Evolutionary conservation across 2,888 invertebrate genomes (phyloP), one percentile per base, ranked within the genome.

Genomic region (Cheilosia grossa): DNA sequence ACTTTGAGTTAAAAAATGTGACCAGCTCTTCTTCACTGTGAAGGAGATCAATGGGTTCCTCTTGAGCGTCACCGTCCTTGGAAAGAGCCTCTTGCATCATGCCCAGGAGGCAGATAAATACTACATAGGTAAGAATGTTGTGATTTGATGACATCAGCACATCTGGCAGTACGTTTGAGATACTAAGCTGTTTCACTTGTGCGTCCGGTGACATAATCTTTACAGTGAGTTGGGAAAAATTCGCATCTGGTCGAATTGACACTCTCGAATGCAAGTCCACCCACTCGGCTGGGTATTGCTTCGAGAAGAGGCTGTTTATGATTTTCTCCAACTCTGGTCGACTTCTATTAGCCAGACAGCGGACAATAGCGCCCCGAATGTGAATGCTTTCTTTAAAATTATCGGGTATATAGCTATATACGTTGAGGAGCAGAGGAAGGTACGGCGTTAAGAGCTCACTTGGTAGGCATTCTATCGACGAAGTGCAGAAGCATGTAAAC

Each of bases 401-500:
- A 0, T 87, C 64, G 1, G 90, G 89, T 44, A 91, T 37, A 4
- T 89, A 82, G 44, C 88, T 80, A 51, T 89, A 89, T 0, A 91
- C 75, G 44, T 89, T 89, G 4, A 92, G 63, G 0, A 92, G 82
- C 0, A 91, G 3, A 0, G 91, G 91, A 10, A 91, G 21, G 70
- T 89, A 90, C 0, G 73, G 51, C 4, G 88, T 74, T 2, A 92
- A 58, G 10, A 91, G 59, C 1, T 81, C 88, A 72, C 91, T 91
- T 9, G 91, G 91, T 19, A 92, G 67, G 15, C 90, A 89, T 10
- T 90, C 89, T 37, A 91, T 88, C 0, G 88, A 88, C 5, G 91
- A 90, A n/a, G 88, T 88, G 64, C 91, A 91, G 73, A 92, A 92
- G 1, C 90, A 87, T 3, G 89, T 89, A 54, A 89, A 89, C 64